Conservation (phyloP, 2,888 invertebrate species). For the Thalpophila matura region DNA sequence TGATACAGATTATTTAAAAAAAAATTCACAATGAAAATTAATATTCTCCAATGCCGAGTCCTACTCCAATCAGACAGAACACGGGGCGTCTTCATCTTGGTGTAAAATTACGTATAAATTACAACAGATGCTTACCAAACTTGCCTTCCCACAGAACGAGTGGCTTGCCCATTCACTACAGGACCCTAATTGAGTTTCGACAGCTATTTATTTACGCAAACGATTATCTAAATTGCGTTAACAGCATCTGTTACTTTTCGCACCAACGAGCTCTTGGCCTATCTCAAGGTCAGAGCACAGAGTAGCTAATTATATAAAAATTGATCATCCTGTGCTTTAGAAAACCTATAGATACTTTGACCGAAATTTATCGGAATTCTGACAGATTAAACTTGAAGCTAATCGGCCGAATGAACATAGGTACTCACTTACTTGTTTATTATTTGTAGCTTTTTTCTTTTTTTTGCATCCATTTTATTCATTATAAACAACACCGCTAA, state of each 20-base stretch:
- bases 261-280: conserved; percentile 76
- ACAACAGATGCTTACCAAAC: conserved; percentile 79
- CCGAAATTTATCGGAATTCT: too few species aligned
- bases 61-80: not conserved
- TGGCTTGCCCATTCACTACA: conserved; percentile 69
- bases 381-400: too few species aligned
- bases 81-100: conserved; percentile 17
- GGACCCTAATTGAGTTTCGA: conserved; percentile 85
- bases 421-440: too few species aligned
- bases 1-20: too few species aligned
- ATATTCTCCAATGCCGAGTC: not conserved
- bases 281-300: conserved; percentile 70
- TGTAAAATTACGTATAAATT: conserved; percentile 66
- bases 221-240: conserved; percentile 89
- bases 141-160: conserved; percentile 75
- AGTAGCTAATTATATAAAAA: conserved; percentile 38
- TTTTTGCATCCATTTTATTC: too few species aligned
- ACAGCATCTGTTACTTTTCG: conserved; percentile 87
- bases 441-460: too few species aligned
- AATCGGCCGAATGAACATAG: too few species aligned
- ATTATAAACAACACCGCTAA: too few species aligned
- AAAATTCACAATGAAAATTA: not conserved
- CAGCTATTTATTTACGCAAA: conserved; percentile 89
- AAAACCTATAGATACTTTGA: too few species aligned
- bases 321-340: not conserved